Base-by-base conservation (phyloP, 2,888 invertebrate species). In the Cephus pygmeus region DNA sequence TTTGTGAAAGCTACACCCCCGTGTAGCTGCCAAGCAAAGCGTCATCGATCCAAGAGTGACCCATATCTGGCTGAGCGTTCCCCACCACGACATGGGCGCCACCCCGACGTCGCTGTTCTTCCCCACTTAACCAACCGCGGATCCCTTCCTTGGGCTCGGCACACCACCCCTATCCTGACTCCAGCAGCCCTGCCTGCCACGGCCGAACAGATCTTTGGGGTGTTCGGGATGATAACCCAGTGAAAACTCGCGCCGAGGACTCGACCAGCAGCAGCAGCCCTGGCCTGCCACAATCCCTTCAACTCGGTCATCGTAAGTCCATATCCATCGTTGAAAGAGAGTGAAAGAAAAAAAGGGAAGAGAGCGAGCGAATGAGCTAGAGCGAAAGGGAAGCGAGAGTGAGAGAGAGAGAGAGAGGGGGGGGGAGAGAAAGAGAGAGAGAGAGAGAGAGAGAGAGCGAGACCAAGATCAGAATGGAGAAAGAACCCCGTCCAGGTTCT, bases 261-360 rank as follows among this genome's bases (percentile, higher is more conserved):
- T 83, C 84, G 82, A 78, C 82, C 85, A 83, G 83, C 85, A 86
- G 85, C 86, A 85, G 85, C 84, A 88, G 88, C 87, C 89, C 91
- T 91, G 91, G 91, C 90, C 91, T 91, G 90, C 89, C 91, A 90
- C 89, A 88, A 91, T 90, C 91, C 90, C 88, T 91, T 91, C 89
- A 89, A 91, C 85, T 90, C 91, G 87, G 91, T 91, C 89, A 91
- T 90, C 90, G 91, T 91, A 90, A 91, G 91, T 91, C 34, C 36
- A n/a, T 35, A 68, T 69, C 56, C 36, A 73, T 40, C 73, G 23
- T 73, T 40, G 40, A 74, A 30, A 68, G 35, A 33, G 40, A 68
- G 40, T 36, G 30, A 68, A 31, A 71, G 74, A n/a, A 15, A 31
- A 34, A n/a, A 35, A 36, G 73, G 69, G 69, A 34, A 34, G 56